Base-by-base conservation (phyloP, 2,113 vertebrate genomes). In the Piprites chloris region DNA sequence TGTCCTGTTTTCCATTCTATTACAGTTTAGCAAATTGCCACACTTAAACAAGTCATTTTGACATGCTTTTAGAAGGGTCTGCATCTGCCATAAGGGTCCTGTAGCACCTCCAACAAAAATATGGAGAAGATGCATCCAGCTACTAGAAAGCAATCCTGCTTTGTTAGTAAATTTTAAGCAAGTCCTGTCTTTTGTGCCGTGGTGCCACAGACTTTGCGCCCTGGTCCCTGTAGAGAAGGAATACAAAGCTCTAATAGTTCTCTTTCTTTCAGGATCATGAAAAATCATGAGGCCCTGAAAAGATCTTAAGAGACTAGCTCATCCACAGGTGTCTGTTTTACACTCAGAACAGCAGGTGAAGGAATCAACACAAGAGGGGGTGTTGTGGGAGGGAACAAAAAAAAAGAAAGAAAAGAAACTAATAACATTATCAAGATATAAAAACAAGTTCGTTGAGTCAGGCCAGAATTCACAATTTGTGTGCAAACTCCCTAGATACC, bases 21-120 rank as follows among this genome's bases (percentile, higher is more conserved):
- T 91, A 65, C 23, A 23, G 93, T 95, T 53, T 85, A 95, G 32
- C 66, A 77, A 91, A 74, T 65, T 66, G 44, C 75, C 53, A 58
- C 1, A 2, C 44, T 93, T 89, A 68, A 87, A 65, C 78, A 73
- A 92, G 87, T 58, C 96, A 95, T 88, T 93, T 71, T 81, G 78
- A 85, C 85, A 68, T 82, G n/a, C 16, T 86, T 92, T 93, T 77
- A 75, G 61, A 14, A 59, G 26, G 10, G 21, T 59, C 66, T 87
- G 27, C 24, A 53, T 86, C 75, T 42, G 26, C 44, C 76, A 67
- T 35, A 37, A 87, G 41, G 23, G n/a, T 68, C 35, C 33, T 37
- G 27, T 3, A 37, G 33, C 30, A 52, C 16, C 46, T 65, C n/a
- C 41, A 58, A 26, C 4, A 56, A 82, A 91, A 83, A n/a, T 8